Evolutionary conservation across 2,113 vertebrate genomes (phyloP).

Genomic region (Enhydra lutris): DNA sequence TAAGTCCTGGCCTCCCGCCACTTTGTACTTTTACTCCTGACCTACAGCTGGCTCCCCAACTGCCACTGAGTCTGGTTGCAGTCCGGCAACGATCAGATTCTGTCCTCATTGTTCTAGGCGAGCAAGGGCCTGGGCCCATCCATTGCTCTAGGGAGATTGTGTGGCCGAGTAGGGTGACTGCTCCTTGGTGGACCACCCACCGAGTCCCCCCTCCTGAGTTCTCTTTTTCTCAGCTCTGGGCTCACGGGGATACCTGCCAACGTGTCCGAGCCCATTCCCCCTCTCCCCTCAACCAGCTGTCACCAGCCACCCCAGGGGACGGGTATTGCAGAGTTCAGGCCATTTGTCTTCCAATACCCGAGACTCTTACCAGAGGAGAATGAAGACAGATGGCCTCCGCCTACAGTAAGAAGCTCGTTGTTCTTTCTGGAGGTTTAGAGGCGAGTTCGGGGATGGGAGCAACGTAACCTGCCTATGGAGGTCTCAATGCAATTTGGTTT

Average conservation of each 20-base stretch:
- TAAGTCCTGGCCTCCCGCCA: background rate
- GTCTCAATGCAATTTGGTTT: conserved; percentile 62
- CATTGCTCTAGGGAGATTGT: background rate
- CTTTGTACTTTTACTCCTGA: background rate
- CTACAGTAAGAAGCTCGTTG: background rate
- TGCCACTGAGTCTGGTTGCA: background rate
- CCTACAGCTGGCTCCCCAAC: background rate
- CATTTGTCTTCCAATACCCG: conserved; percentile 8
- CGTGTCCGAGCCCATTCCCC: background rate
- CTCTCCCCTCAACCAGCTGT: background rate
- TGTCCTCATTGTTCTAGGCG: background rate
- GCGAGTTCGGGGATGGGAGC: background rate
- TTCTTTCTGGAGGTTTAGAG: conserved; percentile 21
- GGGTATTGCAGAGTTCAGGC: background rate
- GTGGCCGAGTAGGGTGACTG: background rate
- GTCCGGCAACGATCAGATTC: background rate
- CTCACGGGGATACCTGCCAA: background rate
- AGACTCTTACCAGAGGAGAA: background rate
- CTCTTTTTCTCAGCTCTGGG: background rate
- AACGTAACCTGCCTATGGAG: background rate
- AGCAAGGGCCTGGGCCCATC: background rate
- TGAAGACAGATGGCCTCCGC: conserved; percentile 35
- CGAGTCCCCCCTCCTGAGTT: background rate
- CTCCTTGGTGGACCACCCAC: conserved; percentile 40
- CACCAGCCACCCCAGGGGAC: background rate